Evolutionary conservation across 2,888 invertebrate species (phyloP), one percentile per base, ranked within the genome.

Genomic region (Drosophila eohydei): DNA sequence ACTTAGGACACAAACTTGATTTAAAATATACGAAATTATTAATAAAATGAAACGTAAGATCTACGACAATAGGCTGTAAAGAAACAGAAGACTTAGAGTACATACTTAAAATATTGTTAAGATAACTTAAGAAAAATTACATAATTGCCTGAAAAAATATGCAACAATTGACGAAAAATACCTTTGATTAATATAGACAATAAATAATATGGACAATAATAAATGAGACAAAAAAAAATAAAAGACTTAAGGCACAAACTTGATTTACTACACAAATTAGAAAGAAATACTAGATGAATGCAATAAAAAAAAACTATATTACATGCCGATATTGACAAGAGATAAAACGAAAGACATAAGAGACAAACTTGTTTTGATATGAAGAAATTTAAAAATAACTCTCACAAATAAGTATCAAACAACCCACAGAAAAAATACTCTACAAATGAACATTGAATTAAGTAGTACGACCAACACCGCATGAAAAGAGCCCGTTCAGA

Each of bases 1-100:
- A 88, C 88, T 82, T 66, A 71, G 60, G 72, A 41, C 76, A 71
- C 88, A 55, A 89, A 79, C 90, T 73, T 68, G 68, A 62, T 60
- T 21, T 21, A 1, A 21, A 21, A 21, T 21, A 21, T 21, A 21
- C 21, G 21, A 21, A 21, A 21, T 21, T 21, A 21, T 21, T 21
- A 21, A 21, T 21, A 21, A 21, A 21, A 21, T 21, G 21, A 21
- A 21, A 21, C 21, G 21, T 21, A 21, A 21, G 1, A 21, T 21
- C 21, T 21, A 21, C 21, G 21, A 21, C 1, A 21, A 21, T 1
- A 21, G 21, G 21, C 21, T 21, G 21, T 21, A 21, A 21, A 21
- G 21, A 21, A 21, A 16, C 41, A 41, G 16, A 41, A 41, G 16
- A 16, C 16, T 41, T 16, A 41, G 4, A 9, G 16, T n/a, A 30